Conservation (phyloP, 1,140 invertebrate genomes). For the Caenorhabditis brenneri region DNA sequence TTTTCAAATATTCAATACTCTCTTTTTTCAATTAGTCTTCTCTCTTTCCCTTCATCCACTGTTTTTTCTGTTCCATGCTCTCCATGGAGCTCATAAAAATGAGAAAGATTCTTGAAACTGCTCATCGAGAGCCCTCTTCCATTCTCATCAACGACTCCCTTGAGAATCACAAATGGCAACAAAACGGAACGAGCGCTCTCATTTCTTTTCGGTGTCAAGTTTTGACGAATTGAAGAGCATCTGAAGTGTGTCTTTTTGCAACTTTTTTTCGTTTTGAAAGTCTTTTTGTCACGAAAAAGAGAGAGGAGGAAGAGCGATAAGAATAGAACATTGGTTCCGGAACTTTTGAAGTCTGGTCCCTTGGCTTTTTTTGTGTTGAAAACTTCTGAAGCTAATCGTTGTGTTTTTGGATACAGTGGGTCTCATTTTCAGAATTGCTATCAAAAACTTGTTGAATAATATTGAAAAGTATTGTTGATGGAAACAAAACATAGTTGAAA, state of each 20-base stretch:
- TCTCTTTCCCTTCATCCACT: background rate
- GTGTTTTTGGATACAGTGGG: too few species aligned
- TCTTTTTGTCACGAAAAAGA: too few species aligned
- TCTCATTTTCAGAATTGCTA: too few species aligned
- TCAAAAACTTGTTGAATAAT: too few species aligned
- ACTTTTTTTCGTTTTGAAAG: background rate
- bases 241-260: background rate
- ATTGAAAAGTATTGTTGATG: too few species aligned
- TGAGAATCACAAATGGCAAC: background rate
- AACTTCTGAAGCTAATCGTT: too few species aligned
- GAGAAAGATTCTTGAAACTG: background rate
- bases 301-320: background rate
- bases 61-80: background rate
- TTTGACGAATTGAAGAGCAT: background rate
- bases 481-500: too few species aligned
- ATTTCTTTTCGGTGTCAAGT: background rate
- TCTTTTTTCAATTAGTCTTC: background rate
- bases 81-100: background rate
- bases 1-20: background rate
- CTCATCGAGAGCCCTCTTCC: background rate
- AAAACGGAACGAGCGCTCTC: conserved; percentile 15
- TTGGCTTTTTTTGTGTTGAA: too few species aligned
- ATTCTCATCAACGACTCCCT: conserved; percentile 24
- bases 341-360: background rate
- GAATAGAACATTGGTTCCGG: background rate